phyloP scores from a whole-genome alignment of 2,113 vertebrate species.

The Calyptommatus sinebrachiatus region DNA sequence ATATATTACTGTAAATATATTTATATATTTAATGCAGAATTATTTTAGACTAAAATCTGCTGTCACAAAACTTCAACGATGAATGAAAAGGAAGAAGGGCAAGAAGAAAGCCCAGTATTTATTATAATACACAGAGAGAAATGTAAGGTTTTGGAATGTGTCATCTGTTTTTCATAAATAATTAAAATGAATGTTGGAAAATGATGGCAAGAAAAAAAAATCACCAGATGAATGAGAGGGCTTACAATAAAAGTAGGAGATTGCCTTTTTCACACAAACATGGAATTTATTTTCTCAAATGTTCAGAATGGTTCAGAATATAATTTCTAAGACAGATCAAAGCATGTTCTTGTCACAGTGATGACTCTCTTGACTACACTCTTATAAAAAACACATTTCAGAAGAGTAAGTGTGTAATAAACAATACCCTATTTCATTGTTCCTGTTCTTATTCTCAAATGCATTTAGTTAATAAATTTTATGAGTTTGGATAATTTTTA shows the following conservation, averaged over 20 bases:
- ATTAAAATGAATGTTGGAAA: slow-evolving; percentile 6
- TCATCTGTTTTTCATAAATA: slow-evolving; percentile 13
- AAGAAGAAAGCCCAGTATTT: background rate
- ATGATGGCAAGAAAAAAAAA: background rate
- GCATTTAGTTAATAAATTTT: background rate
- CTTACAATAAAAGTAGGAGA: background rate
- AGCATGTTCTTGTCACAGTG: background rate
- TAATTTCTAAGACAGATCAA: background rate
- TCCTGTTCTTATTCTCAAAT: background rate
- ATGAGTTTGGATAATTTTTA: background rate
- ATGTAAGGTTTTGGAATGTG: background rate
- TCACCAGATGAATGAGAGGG: background rate
- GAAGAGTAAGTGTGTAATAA: too few species aligned
- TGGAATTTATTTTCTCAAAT: background rate
- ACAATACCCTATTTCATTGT: background rate
- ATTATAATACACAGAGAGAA: background rate
- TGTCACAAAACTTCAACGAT: background rate
- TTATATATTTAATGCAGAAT: background rate
- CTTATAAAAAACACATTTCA: background rate
- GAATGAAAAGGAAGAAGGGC: background rate
- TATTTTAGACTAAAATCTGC: background rate
- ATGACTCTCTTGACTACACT: background rate
- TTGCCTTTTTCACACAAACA: background rate
- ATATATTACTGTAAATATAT: too few species aligned
- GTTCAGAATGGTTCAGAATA: background rate